Evolutionary conservation across 1,140 invertebrate genomes (phyloP), one percentile per base, ranked within the genome.

Genomic region (Hycleus phaleratus): DNA sequence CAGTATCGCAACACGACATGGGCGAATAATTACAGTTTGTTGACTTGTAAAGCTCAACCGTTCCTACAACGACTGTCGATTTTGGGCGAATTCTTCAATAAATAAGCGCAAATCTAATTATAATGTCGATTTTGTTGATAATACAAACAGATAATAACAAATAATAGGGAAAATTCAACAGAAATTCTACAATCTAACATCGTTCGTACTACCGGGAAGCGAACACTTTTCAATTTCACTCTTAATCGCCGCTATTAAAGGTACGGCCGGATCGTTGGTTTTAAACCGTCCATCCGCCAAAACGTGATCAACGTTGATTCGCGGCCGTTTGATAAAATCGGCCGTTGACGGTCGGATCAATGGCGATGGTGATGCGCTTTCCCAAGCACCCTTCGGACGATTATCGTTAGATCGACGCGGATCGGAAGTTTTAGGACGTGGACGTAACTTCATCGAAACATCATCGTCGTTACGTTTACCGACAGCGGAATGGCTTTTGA

Each of bases 1-100:
- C 60, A 58, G 56, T 76, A 78, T 67, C 71, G 70, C 46, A 81
- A 81, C 71, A 26, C 61, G 12, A 74, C 76, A 18, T 76, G 74
- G 61, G 71, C 71, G 60, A 64, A 69, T 46, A 75, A 78, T 63
- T 82, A 78, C 74, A 75, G 79, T 42, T 64, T 81, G 26, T 68
- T 87, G 43, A 79, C 75, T 38, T 87, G 85, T 71, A 77, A 79
- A 58, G 79, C 83, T 25, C 83, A 85, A 68, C 78, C 82, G 55
- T 87, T 85, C 72, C 68, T 85, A 53, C 81, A 83, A 68, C 77
- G 81, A 61, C 75, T 86, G 64, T 82, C 84, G 8, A 76, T 86
- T 46, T 75, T 81, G 58, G 85, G 85, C 24, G 84, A 87, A 79
- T 78, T 81, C 71, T 81, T 79, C 66, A 68, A 70, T 61, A 58